Base-by-base conservation (phyloP, 2,888 invertebrate genomes). In the Hedya salicella region DNA sequence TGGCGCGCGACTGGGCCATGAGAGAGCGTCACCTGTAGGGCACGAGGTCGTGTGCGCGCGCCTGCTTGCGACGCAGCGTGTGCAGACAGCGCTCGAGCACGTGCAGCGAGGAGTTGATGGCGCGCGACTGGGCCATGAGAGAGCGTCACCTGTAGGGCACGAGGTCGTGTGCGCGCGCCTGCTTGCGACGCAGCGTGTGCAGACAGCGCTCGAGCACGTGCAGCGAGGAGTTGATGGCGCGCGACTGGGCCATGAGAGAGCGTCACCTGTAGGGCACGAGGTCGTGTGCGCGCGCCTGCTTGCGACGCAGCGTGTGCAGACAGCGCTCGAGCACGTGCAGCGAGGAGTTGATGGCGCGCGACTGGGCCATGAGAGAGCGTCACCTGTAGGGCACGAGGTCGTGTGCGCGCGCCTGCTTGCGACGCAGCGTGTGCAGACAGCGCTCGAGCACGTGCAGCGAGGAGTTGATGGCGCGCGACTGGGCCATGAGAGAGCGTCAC, bases 121-220 rank as follows among this genome's bases (percentile, higher is more conserved):
- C 25, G 25, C 25, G 25, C 25, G 25, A 25, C 25, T 25, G 3
- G 3, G 25, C 25, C 25, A 25, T 25, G 25, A 3, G 25, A 3
- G 25, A 3, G n/a, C 25, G 25, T 25, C 25, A 25, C 25, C 25
- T 25, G 25, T 25, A 25, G 25, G 25, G 25, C 25, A 25, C 25
- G 3, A 25, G 6, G 25, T 25, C 25, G 6, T 25, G 25, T 6
- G 25, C 25, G 3, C 25, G 25, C 25, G 25, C 25, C 25, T 25
- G 25, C 25, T 25, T 25, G 25, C 25, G 25, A 6, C 25, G 25
- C 25, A 25, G 25, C 25, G 25, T 25, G 25, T 25, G 25, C 25
- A 25, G 25, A 25, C 25, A 25, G 25, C 25, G 25, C 25, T 25
- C 25, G 4, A 42, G 42, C 42, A 95, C 2, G 95, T 88, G 5